phyloP scores from a whole-genome alignment of 1,140 invertebrate species.

The Macrostomum lignano region DNA sequence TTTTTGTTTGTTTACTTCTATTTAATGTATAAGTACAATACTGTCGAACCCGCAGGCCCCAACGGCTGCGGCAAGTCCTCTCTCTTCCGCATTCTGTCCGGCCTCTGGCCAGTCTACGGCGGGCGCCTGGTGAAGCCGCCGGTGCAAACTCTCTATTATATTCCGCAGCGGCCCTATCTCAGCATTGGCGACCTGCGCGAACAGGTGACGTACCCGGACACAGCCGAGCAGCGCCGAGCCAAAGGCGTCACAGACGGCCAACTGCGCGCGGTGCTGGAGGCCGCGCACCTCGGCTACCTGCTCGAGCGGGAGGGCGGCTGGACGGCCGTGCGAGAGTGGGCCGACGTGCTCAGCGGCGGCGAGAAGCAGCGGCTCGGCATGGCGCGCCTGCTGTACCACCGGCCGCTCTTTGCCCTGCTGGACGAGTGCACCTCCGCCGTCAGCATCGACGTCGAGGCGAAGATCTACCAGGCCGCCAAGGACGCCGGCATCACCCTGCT shows the following conservation, averaged over 20 bases:
- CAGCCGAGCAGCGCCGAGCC: conserved; percentile 14
- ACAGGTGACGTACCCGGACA: conserved; percentile 27
- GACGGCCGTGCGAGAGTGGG: conserved; percentile 34
- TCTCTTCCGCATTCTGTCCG: conserved; percentile 25
- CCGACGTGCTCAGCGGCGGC: conserved; percentile 26
- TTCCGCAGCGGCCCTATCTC: conserved; percentile 28
- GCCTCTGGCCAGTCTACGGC: conserved; percentile 23
- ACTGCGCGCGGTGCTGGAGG: conserved; percentile 17
- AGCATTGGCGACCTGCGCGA: conserved; percentile 22
- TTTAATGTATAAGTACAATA: conserved; percentile 35
- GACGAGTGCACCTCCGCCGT: conserved; percentile 28
- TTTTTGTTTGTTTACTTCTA: conserved; percentile 4
- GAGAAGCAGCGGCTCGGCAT: conserved; percentile 27
- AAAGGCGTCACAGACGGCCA: conserved; percentile 16
- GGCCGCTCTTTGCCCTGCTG: conserved; percentile 29
- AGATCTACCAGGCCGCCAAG: conserved; percentile 43
- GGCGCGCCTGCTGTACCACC: conserved; percentile 26
- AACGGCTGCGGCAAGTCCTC: conserved; percentile 30
- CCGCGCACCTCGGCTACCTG: conserved; percentile 21
- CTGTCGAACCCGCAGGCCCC: conserved; percentile 40
- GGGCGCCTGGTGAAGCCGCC: conserved; percentile 20
- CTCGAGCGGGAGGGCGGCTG: conserved; percentile 22
- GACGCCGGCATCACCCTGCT: conserved; percentile 59
- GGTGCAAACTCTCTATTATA: conserved; percentile 23
- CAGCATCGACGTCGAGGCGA: conserved; percentile 26